Evolutionary conservation across 35 echinoderm and acorn worm species (phyloP), one percentile per base, ranked within the genome.

Genomic region (Acanthaster planci): DNA sequence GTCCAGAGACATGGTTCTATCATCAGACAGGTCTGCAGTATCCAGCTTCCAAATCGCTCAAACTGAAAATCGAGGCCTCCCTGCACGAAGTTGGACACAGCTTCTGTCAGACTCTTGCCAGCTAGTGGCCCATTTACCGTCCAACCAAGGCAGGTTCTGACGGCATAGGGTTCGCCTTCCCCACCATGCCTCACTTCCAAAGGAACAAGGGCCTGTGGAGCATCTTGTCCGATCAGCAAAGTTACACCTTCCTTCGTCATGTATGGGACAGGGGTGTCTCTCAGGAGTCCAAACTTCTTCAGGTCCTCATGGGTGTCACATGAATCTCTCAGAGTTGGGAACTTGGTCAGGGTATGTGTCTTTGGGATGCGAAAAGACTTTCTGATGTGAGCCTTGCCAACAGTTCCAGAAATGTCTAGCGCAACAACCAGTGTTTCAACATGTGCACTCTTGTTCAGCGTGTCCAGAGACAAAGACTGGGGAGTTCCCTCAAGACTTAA

Each of bases 91-190:
- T 56, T 56, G 54, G 54, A 56, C 16, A 56, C 54, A n/a, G 54
- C 54, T n/a, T 18, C 22, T 8, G 1, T n/a, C 22, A 8, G 54
- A 56, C 14, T 56, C 54, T n/a, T n/a, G 4, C 54, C 22, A n/a
- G 54, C 54, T 56, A 94, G 18, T 77, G 87, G 92, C 22, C 87
- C 92, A 90, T 94, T 94, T 56, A 94, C 36, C 27, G 88, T 83
- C 87, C 92, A 94, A 37, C 92, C 92, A 40, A 94, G 88, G 8
- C 50, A 29, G n/a, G 92, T 94, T 47, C 82, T 85, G 2, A 86
- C 77, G 19, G 87, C 92, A 86, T 84, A 94, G 4, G 87, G 87
- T 44, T 78, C 72, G 0, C 84, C 87, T 22, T 31, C 37, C 3
- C 1, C 7, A 17, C 92, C 92, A n/a, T 58, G 29, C 44, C 80